Conservation (phyloP, 2,113 vertebrate species). For the Lophochroa leadbeateri region DNA sequence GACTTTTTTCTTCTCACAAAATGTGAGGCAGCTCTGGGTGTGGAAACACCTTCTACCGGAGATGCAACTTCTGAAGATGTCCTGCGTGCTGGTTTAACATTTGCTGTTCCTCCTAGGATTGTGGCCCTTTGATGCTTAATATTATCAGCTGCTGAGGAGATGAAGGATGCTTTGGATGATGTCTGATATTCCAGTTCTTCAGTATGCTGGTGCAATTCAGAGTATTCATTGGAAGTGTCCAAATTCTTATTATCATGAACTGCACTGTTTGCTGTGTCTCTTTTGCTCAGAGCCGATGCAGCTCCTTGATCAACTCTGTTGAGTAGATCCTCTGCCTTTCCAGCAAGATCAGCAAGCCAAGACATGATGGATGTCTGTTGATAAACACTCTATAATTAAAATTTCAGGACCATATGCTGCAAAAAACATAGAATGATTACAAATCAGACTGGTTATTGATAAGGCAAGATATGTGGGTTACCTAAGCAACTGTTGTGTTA, state of each 20-base stretch:
- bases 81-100: conserved; percentile 67
- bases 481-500: background rate
- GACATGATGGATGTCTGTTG: conserved; percentile 81
- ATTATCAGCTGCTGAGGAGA: conserved; percentile 90
- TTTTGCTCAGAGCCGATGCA: conserved; percentile 86
- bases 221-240: conserved; percentile 55
- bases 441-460: background rate
- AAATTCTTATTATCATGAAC: conserved; percentile 56
- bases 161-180: conserved; percentile 73
- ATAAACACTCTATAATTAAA: background rate
- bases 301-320: conserved; percentile 97
- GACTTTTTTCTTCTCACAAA: conserved; percentile 92
- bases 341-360: conserved; percentile 92
- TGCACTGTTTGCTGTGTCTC: conserved; percentile 49
- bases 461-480: background rate
- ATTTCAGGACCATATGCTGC: conserved; percentile 2
- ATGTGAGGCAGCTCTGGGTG: conserved; percentile 79
- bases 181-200: conserved; percentile 67
- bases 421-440: background rate
- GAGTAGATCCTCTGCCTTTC: conserved; percentile 93
- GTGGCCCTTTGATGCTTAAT: conserved; percentile 86
- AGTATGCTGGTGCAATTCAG: conserved; percentile 42
- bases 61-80: conserved; percentile 39
- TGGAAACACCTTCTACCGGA: conserved; percentile 42
- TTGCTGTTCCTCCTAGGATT: conserved; percentile 83